Conservation (phyloP, 2,888 invertebrate species). For the Cordilura impudica region DNA sequence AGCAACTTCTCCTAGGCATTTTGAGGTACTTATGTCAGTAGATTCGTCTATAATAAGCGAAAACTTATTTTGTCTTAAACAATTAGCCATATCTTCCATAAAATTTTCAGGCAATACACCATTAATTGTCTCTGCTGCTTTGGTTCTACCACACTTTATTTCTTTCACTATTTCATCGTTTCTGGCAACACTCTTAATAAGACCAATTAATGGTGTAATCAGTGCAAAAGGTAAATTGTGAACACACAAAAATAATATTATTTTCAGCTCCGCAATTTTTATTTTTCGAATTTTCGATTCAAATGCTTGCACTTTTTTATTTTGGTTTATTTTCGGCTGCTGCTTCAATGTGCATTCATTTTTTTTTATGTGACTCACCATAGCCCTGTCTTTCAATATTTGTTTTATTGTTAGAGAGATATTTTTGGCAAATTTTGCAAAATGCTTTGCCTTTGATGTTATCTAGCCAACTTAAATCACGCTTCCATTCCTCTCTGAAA, state of each 20-base stretch:
- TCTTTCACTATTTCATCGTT: no score
- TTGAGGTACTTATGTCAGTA: no score
- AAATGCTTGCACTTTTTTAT: background rate
- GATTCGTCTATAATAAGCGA: no score
- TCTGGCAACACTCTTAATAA: no score
- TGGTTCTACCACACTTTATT: slow-evolving; percentile 28
- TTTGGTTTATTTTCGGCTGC: background rate
- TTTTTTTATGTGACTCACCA: slow-evolving; percentile 6
- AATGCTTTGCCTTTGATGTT: slow-evolving; percentile 22
- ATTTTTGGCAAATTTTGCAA: slow-evolving; percentile 14
- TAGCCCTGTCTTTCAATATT: slow-evolving; percentile 8
- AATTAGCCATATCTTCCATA: slow-evolving; percentile 33
- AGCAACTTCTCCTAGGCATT: slow-evolving; percentile 17
- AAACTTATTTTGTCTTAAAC: slow-evolving; percentile 30
- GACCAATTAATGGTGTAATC: no score
- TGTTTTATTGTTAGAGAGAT: no score
- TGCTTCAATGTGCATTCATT: slow-evolving; percentile 2
- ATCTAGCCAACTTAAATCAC: slow-evolving; percentile 19
- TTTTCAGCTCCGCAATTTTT: slow-evolving; percentile 12
- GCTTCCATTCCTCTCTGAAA: slow-evolving; percentile 11
- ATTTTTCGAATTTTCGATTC: slow-evolving; percentile 10
- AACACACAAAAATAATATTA: slow-evolving; percentile 12
- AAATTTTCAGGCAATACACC: slow-evolving; percentile 28
- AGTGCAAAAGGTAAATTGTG: no score
- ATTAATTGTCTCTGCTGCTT: slow-evolving; percentile 14